phyloP scores from a whole-genome alignment of 2,797 vertebrate genomes.

The Schizopygopsis malacanthus region DNA sequence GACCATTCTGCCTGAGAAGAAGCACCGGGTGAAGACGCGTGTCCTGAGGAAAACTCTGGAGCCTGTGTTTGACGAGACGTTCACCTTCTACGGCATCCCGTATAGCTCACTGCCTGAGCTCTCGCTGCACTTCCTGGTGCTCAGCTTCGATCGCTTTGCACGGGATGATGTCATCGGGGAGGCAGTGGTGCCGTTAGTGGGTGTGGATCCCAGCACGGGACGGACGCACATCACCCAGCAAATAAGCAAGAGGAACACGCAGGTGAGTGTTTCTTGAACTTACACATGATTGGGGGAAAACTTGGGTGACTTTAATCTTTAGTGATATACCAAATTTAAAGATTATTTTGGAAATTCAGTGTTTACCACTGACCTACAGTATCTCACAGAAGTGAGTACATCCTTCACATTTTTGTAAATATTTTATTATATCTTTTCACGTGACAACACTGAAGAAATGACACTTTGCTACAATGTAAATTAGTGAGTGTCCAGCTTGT shows the following conservation, averaged over 20 bases:
- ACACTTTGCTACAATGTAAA: too few species aligned
- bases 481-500: too few species aligned
- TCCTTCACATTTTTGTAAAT: too few species aligned
- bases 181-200: slow-evolving; percentile 89
- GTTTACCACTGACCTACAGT: neutral
- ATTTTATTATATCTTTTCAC: too few species aligned
- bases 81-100: slow-evolving; percentile 95
- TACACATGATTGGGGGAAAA: neutral
- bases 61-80: slow-evolving; percentile 94
- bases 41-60: slow-evolving; percentile 94
- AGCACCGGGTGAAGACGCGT: slow-evolving; percentile 95
- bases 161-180: slow-evolving; percentile 95
- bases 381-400: too few species aligned
- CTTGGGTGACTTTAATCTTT: neutral
- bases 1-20: slow-evolving; percentile 95
- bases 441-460: too few species aligned
- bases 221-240: slow-evolving; percentile 90
- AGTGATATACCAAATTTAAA: neutral
- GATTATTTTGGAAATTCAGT: neutral
- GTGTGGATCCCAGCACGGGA: slow-evolving; percentile 92
- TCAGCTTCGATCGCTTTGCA: slow-evolving; percentile 96
- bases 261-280: slow-evolving; percentile 72
- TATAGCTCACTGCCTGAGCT: slow-evolving; percentile 93
- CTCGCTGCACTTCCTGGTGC: slow-evolving; percentile 93
- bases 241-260: slow-evolving; percentile 94